Base-by-base conservation (phyloP, 35 echinoderm and acorn worm genomes). In the Diadema setosum region DNA sequence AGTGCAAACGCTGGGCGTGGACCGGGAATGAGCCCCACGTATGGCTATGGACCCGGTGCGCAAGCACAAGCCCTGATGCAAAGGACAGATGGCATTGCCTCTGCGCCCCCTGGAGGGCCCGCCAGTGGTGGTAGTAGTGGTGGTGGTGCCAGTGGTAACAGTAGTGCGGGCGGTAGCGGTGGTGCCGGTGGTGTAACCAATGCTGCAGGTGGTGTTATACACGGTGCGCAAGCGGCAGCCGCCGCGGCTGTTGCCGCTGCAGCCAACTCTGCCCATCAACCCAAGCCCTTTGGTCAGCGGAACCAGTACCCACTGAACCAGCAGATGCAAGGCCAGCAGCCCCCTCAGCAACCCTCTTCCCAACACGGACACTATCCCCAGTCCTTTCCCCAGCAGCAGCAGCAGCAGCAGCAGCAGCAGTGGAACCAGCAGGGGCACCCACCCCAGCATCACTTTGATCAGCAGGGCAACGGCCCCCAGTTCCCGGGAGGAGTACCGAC, bases 181-280 rank as follows among this genome's bases (percentile, higher is more conserved):
- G 80, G 25, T 33, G 39, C 63, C 14, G 58, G 32, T 63, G 80
- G 63, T 29, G 61, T 17, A 34, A 45, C 90, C 40, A 78, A 55
- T 39, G 50, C 74, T 61, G 20, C 81, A 3, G 49, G 86, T 50
- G 46, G 70, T 1, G 35, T 33, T 29, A 67, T 39, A 41, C 56
- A 37, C 14, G 92, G 92, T 31, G 92, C 92, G 0, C 92, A 94
- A 42, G 92, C 92, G 12, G 92, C 92, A 39, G 92, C 92, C 23
- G 86, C 81, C 4, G 92, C 92, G 26, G 92, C 92, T 24, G 87
- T 94, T 37, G 82, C 87, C 34, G 92, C 92, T 56, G 92, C 92
- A 35, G 92, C 92, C 0, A 94, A 90, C 56, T 88, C 82, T 3
- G 92, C 92, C 18, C 59, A 82, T n/a, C 75, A 65, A 64, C 40